A percentile compares a stretch with the other conserved stretches of the same genome.
Evolutionary conservation across 2,888 invertebrate genomes (phyloP).

Genomic region (Stegophylla sp.): DNA sequence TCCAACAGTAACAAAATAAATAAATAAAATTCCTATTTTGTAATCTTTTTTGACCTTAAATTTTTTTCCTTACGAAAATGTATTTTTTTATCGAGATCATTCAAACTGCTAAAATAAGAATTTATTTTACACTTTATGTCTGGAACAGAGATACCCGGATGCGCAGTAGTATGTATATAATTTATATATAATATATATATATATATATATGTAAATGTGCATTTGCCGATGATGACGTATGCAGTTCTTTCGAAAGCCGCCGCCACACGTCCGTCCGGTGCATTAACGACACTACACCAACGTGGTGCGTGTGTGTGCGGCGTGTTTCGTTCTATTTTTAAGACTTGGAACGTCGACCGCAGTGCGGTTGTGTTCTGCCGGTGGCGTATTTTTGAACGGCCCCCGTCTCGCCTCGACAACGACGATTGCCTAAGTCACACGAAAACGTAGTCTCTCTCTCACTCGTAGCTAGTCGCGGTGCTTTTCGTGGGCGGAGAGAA

Average conservation of each 20-base stretch:
- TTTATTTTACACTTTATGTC: too few relatives aligned
- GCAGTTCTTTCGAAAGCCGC: constrained; percentile 19
- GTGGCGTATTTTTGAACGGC: constrained; percentile 32
- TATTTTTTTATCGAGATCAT: too few relatives aligned
- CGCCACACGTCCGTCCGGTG: constrained; percentile 17
- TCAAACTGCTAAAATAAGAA: too few relatives aligned
- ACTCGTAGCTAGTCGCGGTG: neutral
- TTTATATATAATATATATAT: too few relatives aligned
- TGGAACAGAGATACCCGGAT: too few relatives aligned
- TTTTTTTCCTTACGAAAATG: too few relatives aligned
- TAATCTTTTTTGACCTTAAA: too few relatives aligned
- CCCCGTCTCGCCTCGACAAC: neutral
- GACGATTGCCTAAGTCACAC: neutral
- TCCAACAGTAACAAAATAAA: too few relatives aligned
- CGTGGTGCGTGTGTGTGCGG: neutral
- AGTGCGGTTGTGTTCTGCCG: too few relatives aligned
- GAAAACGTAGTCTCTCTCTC: neutral
- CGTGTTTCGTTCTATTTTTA: constrained; percentile 36
- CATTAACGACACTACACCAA: constrained; percentile 10
- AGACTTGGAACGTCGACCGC: neutral
- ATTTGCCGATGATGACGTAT: constrained; percentile 31
- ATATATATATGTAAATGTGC: too few relatives aligned
- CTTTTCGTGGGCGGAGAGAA: constrained; percentile 18
- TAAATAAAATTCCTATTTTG: too few relatives aligned
- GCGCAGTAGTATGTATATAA: too few relatives aligned